Conservation (phyloP, 1,140 invertebrate genomes). For the Aphis craccivora region DNA sequence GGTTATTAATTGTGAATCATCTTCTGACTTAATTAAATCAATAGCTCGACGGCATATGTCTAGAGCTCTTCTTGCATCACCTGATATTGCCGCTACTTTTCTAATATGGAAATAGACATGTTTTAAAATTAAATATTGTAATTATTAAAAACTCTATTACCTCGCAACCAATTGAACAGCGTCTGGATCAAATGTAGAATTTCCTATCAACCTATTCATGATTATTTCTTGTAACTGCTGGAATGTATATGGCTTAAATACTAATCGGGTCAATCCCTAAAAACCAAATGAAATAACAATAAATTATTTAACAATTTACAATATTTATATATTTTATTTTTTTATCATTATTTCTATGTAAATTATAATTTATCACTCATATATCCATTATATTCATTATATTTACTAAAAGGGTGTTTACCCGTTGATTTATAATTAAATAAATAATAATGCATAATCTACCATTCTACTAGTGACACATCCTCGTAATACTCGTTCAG, state of each 20-base stretch:
- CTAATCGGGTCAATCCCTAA: slow-evolving; percentile 86
- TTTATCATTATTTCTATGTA: too few species aligned
- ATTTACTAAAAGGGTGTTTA: too few species aligned
- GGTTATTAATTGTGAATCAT: slow-evolving; percentile 67
- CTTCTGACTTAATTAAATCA: slow-evolving; percentile 77
- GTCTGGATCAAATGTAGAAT: slow-evolving; percentile 78
- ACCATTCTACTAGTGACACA: slow-evolving; percentile 72
- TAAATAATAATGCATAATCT: slow-evolving; percentile 51
- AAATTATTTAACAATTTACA: not conserved
- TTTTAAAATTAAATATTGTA: slow-evolving; percentile 29
- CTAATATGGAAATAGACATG: slow-evolving; percentile 62
- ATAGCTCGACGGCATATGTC: slow-evolving; percentile 91
- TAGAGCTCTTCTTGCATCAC: slow-evolving; percentile 92
- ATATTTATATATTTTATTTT: too few species aligned
- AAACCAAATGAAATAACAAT: slow-evolving; percentile 56
- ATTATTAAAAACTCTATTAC: slow-evolving; percentile 65
- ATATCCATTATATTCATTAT: too few species aligned
- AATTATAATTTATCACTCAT: too few species aligned
- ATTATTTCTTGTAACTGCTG: slow-evolving; percentile 89
- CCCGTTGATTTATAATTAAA: too few species aligned
- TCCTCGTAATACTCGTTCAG: slow-evolving; percentile 69
- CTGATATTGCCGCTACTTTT: slow-evolving; percentile 94
- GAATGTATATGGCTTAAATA: slow-evolving; percentile 93
- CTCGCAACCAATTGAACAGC: slow-evolving; percentile 89
- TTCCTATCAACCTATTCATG: slow-evolving; percentile 70